Evolutionary conservation across 2,797 vertebrate species (phyloP), one percentile per base, ranked within the genome.

Genomic region (Choloepus didactylus): DNA sequence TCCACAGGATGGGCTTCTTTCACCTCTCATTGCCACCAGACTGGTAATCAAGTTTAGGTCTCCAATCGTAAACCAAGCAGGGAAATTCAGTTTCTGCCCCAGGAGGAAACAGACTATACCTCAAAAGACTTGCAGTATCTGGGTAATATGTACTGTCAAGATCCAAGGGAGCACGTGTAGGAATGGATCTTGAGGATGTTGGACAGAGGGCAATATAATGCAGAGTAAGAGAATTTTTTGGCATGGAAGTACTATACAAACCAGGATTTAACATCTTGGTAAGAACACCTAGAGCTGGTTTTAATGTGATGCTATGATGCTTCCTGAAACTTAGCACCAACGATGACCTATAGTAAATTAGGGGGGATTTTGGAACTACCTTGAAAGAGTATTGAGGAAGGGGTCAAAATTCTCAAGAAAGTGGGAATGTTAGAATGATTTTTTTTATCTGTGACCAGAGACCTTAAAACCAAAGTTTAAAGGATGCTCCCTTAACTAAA

Each of bases 21-120:
- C 23, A 70, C 25, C 44, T 87, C 51, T 91, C 35, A 49, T 82
- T 79, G 25, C 31, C 21, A 49, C 4, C 66, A 91, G 38, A 27
- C 11, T n/a, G 66, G 56, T 83, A 49, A n/a, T 27, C 31, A 38
- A 87, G 35, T 66, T 62, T 86, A 84, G 38, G 64, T 75, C 35
- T 85, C 56, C 46, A 6, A 69, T 66, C n/a, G 62, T 15, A n/a
- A 38, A 27, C 21, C 60, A 3, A 59, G 16, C 44, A 44, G 27
- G 31, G 27, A 94, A 93, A 91, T 80, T 69, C 64, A 44, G 11
- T 49, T 73, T 93, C 70, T 73, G 49, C 59, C 18, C 54, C 64
- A 46, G 69, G 23, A 79, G 21, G 18, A 83, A 89, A 86, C 18
- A 83, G 59, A 60, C 14, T 83, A 41, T 29, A 56, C 27, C 51